Evolutionary conservation across 2,888 invertebrate species (phyloP), one percentile per base, ranked within the genome.

Genomic region (Ceraclea dissimilis): DNA sequence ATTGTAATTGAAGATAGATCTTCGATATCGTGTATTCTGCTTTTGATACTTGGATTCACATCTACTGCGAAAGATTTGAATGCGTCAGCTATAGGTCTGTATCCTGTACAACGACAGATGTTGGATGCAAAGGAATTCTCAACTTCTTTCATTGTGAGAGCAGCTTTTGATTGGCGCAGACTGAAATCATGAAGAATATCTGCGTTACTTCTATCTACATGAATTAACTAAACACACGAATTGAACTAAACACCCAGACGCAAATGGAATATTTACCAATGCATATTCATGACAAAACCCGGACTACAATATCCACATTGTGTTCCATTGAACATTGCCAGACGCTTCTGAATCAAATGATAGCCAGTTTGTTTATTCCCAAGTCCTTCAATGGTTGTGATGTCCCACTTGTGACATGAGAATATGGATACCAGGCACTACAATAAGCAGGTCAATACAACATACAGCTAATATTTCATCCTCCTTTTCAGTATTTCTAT

Each of bases 101-200:
- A 90, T 1, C 90, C 90, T 0, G 90, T 90, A 65, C 90, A 90
- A 52, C 90, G 79, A 63, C 90, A 90, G 22, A 90, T 83, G 63
- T 89, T 88, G 49, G 88, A 79, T 6, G 87, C 89, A 64, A 90
- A 88, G 0, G 85, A 82, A 65, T 88, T 85, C 68, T 90, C 89
- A 11, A 89, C 76, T 64, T 86, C 83, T 61, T 78, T 72, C 75
- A 80, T 79, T 1, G 81, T 80, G 19, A 85, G 43, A 4, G 2
- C 43, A 43, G 4, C 43, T 43, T 26, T 26, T 4, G 4, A 6
- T 6, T 4, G 10, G 5, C 26, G 26, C 10, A 26, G 10, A 26
- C 26, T 26, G 26, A 6, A 26, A 26, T 6, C 26, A 10, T n/a
- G n/a, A n/a, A n/a, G n/a, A n/a, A n/a, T n/a, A n/a, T 57, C 76